Percentiles rank a stretch among this genome's conserved stretches.
Conservation (phyloP, 2,888 invertebrate genomes). For the Uloborus plumipes region DNA sequence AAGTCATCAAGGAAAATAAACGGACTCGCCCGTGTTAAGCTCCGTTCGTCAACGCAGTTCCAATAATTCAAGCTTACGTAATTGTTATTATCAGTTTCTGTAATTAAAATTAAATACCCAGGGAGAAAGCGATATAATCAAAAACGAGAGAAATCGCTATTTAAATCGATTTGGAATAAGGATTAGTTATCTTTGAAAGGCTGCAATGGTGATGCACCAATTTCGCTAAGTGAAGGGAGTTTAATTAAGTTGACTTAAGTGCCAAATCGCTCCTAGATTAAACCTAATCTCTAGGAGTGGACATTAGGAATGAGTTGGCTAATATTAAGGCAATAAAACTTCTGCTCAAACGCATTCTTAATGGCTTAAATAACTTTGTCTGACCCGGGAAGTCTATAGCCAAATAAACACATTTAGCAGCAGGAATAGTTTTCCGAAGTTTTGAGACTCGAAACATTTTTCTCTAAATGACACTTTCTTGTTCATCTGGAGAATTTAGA, state of each 20-base stretch:
- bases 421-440: constrained; percentile 42
- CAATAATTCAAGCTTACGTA: not conserved
- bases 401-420: constrained; percentile 60
- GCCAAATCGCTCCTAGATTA: constrained; percentile 59
- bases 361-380: constrained; percentile 57
- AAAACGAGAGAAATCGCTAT: constrained; percentile 5
- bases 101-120: constrained; percentile 16
- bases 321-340: constrained; percentile 62
- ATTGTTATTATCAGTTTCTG: constrained; percentile 9
- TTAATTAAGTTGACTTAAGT: constrained; percentile 60
- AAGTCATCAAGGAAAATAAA: too few species aligned
- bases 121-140: constrained; percentile 19
- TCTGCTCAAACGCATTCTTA: constrained; percentile 53
- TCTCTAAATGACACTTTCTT: constrained; percentile 37
- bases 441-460: constrained; percentile 45
- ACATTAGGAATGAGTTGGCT: constrained; percentile 62
- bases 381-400: constrained; percentile 44
- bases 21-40: constrained; percentile 3
- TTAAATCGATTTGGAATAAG: constrained; percentile 30
- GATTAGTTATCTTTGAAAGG: constrained; percentile 40
- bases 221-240: constrained; percentile 52
- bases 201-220: constrained; percentile 20
- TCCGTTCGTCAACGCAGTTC: constrained; percentile 6
- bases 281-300: constrained; percentile 63
- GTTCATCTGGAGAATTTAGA: constrained; percentile 49